Evolutionary conservation across 1,140 invertebrate species (phyloP), one percentile per base, ranked within the genome.

Genomic region (Atta texana): DNA sequence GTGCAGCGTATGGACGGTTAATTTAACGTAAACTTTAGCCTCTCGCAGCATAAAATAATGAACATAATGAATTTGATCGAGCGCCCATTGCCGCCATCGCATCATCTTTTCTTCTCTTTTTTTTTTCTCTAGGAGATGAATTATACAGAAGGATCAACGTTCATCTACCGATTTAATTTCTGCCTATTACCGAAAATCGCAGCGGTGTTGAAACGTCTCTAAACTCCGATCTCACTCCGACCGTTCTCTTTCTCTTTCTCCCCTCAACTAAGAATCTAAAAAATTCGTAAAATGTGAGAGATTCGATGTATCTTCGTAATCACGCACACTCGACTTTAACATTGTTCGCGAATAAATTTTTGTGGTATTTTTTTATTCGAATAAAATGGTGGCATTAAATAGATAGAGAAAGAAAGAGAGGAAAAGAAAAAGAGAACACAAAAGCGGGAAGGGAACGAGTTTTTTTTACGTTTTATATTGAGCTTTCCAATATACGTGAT

Each of bases 51-150:
- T 61, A 84, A 84, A 61, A 74, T 84, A 74, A 55, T 55, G 39
- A 61, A 61, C 68, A 72, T 84, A 74, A 84, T 74, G 80, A 87
- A 55, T 82, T 69, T 77, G 82, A 85, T 89, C 88, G 74, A 8
- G 21, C 28, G n/a, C 34, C 16, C 75, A 16, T 81, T 72, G 51
- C 28, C 28, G 2, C 28, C 28, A 0, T 21, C 28, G 18, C 14
- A 3, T 51, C 51, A 3, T 53, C 55, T 71, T 66, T n/a, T 14
- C 44, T 57, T 7, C 57, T 6, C n/a, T 6, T 7, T 31, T 57
- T 53, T 14, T 28, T 34, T 16, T 51, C 4, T 51, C 18, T 21
- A 31, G 3, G 61, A 18, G 44, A 44, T 31, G 74, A 76, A 85
- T 78, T 16, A 51, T 78, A 51, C 31, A 53, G 55, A 34, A 16